These are phyloP conservation scores for Gymnocypris eckloni DNA, from an alignment of 2,797 vertebrate species.

Conservation along the genomic window DNA sequence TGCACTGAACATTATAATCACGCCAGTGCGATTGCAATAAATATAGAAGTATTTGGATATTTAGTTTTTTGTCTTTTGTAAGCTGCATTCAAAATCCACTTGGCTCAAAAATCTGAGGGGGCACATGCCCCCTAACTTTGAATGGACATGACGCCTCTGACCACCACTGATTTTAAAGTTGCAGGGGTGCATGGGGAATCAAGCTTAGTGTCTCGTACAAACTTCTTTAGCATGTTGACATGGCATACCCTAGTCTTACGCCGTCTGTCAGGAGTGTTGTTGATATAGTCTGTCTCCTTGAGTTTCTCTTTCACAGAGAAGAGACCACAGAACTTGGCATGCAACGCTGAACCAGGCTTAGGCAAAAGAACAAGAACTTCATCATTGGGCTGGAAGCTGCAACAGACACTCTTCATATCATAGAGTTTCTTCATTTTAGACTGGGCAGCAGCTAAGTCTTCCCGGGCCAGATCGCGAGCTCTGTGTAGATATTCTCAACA, in stretches of 20 bases:
- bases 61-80: too few species aligned
- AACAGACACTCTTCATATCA: neutral
- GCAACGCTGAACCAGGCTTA: neutral
- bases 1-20: too few species aligned
- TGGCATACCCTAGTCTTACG: neutral
- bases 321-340: neutral
- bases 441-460: neutral
- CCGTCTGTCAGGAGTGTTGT: neutral
- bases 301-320: neutral
- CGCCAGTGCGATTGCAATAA: too few species aligned
- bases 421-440: slow-evolving; percentile 11
- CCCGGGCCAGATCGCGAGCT: neutral
- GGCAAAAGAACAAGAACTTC: neutral
- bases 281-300: neutral
- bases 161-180: neutral
- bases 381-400: neutral
- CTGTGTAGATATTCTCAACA: neutral
- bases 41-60: too few species aligned
- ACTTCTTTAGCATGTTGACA: neutral
- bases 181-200: neutral
- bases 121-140: too few species aligned
- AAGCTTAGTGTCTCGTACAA: neutral
- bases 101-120: too few species aligned
- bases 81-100: too few species aligned
- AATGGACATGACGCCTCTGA: too few species aligned